phyloP scores from a whole-genome alignment of 2,888 invertebrate genomes.

The Mechanitis messenoides region DNA sequence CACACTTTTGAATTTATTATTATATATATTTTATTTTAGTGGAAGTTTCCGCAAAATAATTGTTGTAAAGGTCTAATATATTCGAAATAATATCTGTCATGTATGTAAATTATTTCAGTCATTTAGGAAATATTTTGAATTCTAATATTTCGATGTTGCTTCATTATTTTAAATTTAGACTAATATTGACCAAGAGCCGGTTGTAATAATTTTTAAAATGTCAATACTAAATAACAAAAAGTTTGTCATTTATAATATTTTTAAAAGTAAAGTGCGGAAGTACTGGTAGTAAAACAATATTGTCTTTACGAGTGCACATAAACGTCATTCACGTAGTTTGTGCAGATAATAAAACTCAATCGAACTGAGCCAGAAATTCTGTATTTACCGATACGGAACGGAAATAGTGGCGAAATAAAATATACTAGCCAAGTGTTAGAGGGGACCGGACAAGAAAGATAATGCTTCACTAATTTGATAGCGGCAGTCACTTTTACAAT shows the following conservation, averaged over 20 bases:
- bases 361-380: slow-evolving; percentile 1
- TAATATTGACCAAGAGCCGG: neutral
- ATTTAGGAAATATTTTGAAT: neutral
- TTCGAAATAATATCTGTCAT: neutral
- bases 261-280: slow-evolving; percentile 7
- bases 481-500: neutral
- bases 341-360: slow-evolving; percentile 13
- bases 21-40: slow-evolving; percentile 11
- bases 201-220: too few species aligned
- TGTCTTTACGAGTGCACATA: slow-evolving; percentile 13
- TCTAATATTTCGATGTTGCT: neutral
- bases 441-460: slow-evolving; percentile 21
- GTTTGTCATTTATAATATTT: neutral
- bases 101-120: too few species aligned
- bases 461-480: slow-evolving; percentile 27
- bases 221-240: too few species aligned
- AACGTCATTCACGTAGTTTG: slow-evolving; percentile 15
- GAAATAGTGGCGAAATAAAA: slow-evolving; percentile 8
- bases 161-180: slow-evolving; percentile 9
- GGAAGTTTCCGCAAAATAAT: neutral
- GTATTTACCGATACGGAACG: slow-evolving; percentile 7
- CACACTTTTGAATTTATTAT: slow-evolving; percentile 18
- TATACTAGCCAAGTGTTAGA: slow-evolving; percentile 2
- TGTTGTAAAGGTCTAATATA: neutral
- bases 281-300: slow-evolving; percentile 10